Conservation (phyloP, 2,888 invertebrate species). For the Brachynemurus nebulosus region DNA sequence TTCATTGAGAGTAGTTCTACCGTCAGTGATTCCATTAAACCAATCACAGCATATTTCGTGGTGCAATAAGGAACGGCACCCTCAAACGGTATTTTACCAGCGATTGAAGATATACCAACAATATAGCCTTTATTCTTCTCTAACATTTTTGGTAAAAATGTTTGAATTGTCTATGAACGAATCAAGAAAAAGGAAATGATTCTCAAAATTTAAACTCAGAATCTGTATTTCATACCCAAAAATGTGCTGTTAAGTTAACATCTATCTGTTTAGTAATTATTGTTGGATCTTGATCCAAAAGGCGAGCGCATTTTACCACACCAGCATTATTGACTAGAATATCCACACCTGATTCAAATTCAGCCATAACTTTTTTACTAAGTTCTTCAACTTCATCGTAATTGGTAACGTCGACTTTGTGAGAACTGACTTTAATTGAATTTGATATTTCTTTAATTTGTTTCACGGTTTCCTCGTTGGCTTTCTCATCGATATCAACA, state of each 20-base stretch:
- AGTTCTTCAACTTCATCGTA: not conserved
- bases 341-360: not conserved
- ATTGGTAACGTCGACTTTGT: not conserved
- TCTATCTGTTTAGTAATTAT: not conserved
- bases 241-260: too few relatives aligned
- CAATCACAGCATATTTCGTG: not conserved
- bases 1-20: too few relatives aligned
- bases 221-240: too few relatives aligned
- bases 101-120: not conserved
- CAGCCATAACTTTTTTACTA: not conserved
- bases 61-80: not conserved
- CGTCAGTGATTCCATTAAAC: too few relatives aligned
- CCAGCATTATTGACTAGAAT: slow-evolving; percentile 4
- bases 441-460: not conserved
- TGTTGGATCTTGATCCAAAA: not conserved
- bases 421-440: not conserved
- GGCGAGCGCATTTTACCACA: not conserved
- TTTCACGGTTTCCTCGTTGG: not conserved
- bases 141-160: not conserved
- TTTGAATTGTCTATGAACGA: not conserved
- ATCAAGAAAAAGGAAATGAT: too few relatives aligned
- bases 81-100: not conserved
- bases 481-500: not conserved
- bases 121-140: not conserved
- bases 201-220: too few relatives aligned